A percentile compares a stretch with the other conserved stretches of the same genome.
These are phyloP conservation scores for Cheirogaleus major DNA, from an alignment of 2,797 vertebrate genomes.

Conservation along the genomic window DNA sequence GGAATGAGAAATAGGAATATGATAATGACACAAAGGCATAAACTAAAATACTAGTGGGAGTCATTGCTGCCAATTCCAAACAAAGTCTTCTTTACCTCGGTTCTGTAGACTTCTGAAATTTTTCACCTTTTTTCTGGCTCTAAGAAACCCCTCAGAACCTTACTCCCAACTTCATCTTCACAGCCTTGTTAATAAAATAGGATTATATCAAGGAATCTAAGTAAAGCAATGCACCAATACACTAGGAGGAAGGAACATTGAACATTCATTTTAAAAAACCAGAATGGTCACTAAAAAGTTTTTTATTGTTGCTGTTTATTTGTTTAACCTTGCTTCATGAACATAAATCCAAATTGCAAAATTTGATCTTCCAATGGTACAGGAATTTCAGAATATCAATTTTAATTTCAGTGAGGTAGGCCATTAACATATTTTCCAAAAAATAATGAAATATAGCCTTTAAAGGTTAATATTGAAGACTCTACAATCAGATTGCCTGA, in stretches of 20 bases:
- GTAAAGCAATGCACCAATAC: background rate
- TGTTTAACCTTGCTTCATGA: background rate
- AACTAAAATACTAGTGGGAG: background rate
- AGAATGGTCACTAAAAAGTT: background rate
- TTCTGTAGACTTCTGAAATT: background rate
- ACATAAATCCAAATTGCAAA: constrained; percentile 1
- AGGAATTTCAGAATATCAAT: background rate
- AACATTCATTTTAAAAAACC: background rate
- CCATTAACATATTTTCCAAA: background rate
- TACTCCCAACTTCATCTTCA: background rate
- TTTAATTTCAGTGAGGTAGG: background rate
- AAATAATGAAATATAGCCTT: background rate
- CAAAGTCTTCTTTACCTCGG: background rate
- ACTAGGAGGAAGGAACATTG: background rate
- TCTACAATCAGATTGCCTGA: background rate
- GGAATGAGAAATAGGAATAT: background rate
- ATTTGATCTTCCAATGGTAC: background rate
- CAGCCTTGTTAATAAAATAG: background rate
- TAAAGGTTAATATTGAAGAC: background rate
- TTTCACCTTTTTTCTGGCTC: background rate
- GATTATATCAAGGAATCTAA: background rate
- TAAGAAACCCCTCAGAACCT: background rate
- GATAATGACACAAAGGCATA: background rate
- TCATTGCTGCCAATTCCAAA: background rate
- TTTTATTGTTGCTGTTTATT: background rate